Evolutionary conservation across 2,888 invertebrate genomes (phyloP), one percentile per base, ranked within the genome.

Genomic region (Temnothorax rugatulus): DNA sequence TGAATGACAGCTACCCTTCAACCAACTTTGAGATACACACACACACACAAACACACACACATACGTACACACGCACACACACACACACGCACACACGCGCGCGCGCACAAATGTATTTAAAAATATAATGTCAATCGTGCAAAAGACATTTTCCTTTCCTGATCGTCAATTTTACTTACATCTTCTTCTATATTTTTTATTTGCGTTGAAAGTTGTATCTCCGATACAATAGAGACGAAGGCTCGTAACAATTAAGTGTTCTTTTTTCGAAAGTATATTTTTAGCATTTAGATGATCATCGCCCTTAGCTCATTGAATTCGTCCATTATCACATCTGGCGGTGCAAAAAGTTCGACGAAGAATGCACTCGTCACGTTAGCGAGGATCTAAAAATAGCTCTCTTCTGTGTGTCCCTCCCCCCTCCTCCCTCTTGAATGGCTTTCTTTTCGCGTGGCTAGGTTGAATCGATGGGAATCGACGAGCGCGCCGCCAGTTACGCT

Each of bases 391-490:
- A 64, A 52, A 59, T 59, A 41, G 18, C 21, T 50, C 9, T 64
- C 50, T 64, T 34, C 8, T 71, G 13, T 15, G 2, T 15, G 0
- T 7, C 29, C 9, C 18, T 2, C 25, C 13, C 25, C 2, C 25
- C 50, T 18, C 18, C 5, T 18, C 8, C 13, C 3, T 18, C 38
- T 38, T n/a, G 25, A 71, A 21, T 25, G 47, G 13, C 21, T 71
- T 77, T 44, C 77, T 59, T 59, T 79, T 79, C 59, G 47, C 34
- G 13, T 25, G 59, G 34, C 34, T 68, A 68, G 79, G 59, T 44
- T 71, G 21, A 71, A 71, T 69, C 77, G 77, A 76, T 76, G 75
- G 63, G 29, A 77, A 76, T 76, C 69, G 77, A 77, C 41, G 25
- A 54, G 41, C 54, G 76, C 41, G 68, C 29, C 69, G n/a, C 74